Base-by-base conservation (phyloP, 2,888 invertebrate species). In the Stratiomys singularior region DNA sequence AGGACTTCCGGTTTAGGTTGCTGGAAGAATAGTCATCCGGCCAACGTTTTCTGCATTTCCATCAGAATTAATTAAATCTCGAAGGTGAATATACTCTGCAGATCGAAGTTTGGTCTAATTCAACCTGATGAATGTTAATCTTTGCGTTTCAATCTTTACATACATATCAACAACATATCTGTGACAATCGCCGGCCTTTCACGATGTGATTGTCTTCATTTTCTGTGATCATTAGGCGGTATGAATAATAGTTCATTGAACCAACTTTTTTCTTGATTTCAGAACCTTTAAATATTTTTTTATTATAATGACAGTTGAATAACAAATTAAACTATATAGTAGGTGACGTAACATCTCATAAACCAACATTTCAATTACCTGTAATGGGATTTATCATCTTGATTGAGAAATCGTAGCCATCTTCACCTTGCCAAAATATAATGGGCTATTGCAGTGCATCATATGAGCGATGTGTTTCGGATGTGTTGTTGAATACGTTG, bases 371-470 rank as follows among this genome's bases (percentile, higher is more conserved):
- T 13, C 30, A 5, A 5, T 67, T 44, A 46, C 23, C 21, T 71
- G n/a, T n/a, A n/a, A n/a, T n/a, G n/a, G n/a, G n/a, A n/a, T n/a
- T n/a, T n/a, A n/a, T n/a, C n/a, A 56, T 52, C 21, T 27, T 67
- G 23, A 81, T 77, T 37, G 80, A 77, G 56, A 82, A 78, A 74
- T 82, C 77, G 79, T 82, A 82, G 80, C 82, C 82, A 80, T 83
- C 82, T 79, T 83, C 80, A 64, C 82, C 82, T 76, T 81, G 80
- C 80, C 82, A 82, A 79, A 83, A 83, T 21, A 82, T 79, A 52
- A 83, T 25, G 11, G 82, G 82, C 80, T 88, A 88, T 79, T 84
- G 83, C 56, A 87, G 78, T n/a, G 85, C 82, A 79, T 86, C 85
- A 69, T 83, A 84, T n/a, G 81, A 81, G 13, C 83, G 79, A 71